Evolutionary conservation across 1,140 invertebrate genomes (phyloP), one percentile per base, ranked within the genome.

Genomic region (Sesamia nonagrioides): DNA sequence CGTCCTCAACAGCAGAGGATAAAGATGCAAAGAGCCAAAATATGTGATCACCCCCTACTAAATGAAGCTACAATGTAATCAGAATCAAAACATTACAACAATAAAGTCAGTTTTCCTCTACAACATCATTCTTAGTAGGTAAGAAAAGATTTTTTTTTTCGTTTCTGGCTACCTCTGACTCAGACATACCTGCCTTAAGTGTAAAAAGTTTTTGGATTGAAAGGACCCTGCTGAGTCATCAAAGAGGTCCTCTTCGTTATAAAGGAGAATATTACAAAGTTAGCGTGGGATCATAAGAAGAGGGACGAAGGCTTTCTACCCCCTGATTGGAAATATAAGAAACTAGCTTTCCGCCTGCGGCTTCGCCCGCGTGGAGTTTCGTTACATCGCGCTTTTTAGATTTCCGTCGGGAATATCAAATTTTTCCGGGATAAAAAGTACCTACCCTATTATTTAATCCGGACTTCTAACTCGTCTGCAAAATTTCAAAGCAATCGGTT

Each of bases 121-220:
- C 42, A 69, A 61, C 6, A 37, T 33, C 37, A 37, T 61, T 56
- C 17, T 56, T 56, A 56, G 54, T 27, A n/a, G n/a, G n/a, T n/a
- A 27, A 27, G 21, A 21, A 52, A 13, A 13, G 21, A n/a, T 15
- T 71, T 72, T 72, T 72, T 72, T 72, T 40, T 72, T 56, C 50
- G 33, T 72, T 56, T 72, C 56, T 40, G 48, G 69, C 69, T 56
- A 18, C 48, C 48, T 72, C 50, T 72, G 69, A 54, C 50, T 56
- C 69, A 40, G 40, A 37, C 37, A 9, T 72, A 72, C 69, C 69
- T 72, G 69, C 69, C 2, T n/a, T 17, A 56, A 72, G 35, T 37
- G 50, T 72, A 72, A 72, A 72, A 72, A 54, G 50, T 72, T 69
- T 69, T 69, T 69, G 66, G 45, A 50, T n/a, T 17, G 50, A 72